Conservation (phyloP, 2,888 invertebrate species). For the Melanotus villosus region DNA sequence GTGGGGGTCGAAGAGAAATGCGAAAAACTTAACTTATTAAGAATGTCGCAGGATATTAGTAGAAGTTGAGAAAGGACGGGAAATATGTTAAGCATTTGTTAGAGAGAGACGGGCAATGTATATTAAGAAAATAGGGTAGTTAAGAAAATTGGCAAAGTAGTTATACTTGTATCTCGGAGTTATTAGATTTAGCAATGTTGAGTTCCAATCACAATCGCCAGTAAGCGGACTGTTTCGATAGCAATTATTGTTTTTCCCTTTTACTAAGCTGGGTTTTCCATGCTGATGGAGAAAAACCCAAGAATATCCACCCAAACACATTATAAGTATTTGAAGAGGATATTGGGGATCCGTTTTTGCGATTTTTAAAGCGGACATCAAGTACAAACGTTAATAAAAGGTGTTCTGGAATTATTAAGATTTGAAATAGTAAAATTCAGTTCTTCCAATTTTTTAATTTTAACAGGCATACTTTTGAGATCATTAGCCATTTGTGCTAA, state of each 20-base stretch:
- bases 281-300: no score
- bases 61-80: slow-evolving; percentile 53
- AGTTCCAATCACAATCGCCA: slow-evolving; percentile 52
- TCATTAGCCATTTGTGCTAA: no score
- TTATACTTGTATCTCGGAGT: slow-evolving; percentile 63
- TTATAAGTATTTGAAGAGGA: no score
- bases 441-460: no score
- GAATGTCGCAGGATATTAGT: slow-evolving; percentile 64
- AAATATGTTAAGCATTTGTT: slow-evolving; percentile 38
- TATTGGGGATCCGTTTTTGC: no score
- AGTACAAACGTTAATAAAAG: no score
- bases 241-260: slow-evolving; percentile 30
- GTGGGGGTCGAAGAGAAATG: slow-evolving; percentile 61
- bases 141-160: slow-evolving; percentile 66
- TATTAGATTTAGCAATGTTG: slow-evolving; percentile 62
- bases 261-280: no score
- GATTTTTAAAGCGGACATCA: no score
- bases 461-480: no score
- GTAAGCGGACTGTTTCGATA: slow-evolving; percentile 49
- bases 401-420: no score
- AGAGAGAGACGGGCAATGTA: slow-evolving; percentile 56
- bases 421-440: no score
- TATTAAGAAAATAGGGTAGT: slow-evolving; percentile 66
- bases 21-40: slow-evolving; percentile 67
- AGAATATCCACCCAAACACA: no score